Evolutionary conservation across 2,888 invertebrate genomes (phyloP).

Genomic region (Lepidocyrtinus sp.): DNA sequence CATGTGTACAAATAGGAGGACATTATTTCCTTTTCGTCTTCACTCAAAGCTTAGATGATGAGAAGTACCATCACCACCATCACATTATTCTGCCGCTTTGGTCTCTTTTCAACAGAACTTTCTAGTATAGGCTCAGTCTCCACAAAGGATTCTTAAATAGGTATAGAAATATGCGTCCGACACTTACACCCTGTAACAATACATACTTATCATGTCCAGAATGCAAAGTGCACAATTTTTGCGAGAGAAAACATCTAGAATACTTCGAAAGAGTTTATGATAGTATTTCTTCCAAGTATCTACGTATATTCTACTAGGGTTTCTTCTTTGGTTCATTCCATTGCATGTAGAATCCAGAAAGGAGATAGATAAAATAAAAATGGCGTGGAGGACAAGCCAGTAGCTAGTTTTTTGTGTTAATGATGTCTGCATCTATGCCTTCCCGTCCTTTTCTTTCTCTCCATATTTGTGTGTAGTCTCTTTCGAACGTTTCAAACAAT

Average conservation of each 20-base stretch:
- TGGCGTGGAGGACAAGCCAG: conserved; percentile 26
- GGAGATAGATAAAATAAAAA: conserved; percentile 18
- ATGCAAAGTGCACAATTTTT: conserved; percentile 25
- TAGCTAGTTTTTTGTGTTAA: conserved; percentile 45
- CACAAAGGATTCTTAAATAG: not conserved
- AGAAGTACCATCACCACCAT: conserved; percentile 10
- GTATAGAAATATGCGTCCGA: not conserved
- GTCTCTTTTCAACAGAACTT: too few species aligned
- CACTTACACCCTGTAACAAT: conserved; percentile 10
- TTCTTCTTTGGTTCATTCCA: not conserved
- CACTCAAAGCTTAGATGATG: not conserved
- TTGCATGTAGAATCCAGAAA: not conserved
- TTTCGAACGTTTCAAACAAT: conserved; percentile 22
- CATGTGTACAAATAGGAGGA: not conserved
- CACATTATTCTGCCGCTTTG: too few species aligned
- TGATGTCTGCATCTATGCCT: conserved; percentile 24
- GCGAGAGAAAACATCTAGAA: not conserved
- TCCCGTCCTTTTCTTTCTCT: conserved; percentile 21
- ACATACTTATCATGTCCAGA: conserved; percentile 39
- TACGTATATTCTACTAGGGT: not conserved
- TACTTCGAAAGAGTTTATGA: too few species aligned
- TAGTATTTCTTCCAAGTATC: too few species aligned
- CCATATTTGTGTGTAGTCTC: not conserved
- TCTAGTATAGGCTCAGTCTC: too few species aligned
- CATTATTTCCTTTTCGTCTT: not conserved